Conservation (phyloP, 2,888 invertebrate genomes). For the Cerastis leucographa region DNA sequence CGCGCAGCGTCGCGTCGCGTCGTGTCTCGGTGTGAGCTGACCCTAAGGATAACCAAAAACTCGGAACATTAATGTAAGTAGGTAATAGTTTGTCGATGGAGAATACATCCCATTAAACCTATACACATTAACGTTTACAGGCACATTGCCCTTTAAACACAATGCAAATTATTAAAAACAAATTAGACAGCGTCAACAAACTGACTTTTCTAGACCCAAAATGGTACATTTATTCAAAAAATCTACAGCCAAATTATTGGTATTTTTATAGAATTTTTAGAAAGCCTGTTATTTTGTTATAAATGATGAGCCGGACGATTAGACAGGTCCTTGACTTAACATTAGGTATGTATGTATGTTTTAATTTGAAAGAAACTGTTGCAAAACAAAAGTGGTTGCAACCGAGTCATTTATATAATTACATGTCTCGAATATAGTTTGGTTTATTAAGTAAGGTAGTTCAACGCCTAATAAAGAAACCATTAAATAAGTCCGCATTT, state of each 20-base stretch:
- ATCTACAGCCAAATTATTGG: constrained; percentile 37
- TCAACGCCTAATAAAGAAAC: not conserved
- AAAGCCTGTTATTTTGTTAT: not conserved
- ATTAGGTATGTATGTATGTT: constrained; percentile 70
- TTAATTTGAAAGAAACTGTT: constrained; percentile 77
- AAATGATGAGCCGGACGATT: constrained; percentile 75
- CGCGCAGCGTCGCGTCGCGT: too few species aligned
- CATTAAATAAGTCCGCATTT: constrained; percentile 69
- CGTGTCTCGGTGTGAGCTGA: too few species aligned
- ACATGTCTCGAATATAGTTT: not conserved
- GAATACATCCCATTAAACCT: not conserved
- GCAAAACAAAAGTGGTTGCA: constrained; percentile 80
- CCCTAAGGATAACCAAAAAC: too few species aligned
- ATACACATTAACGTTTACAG: not conserved
- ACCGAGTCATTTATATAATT: constrained; percentile 7
- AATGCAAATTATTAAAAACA: constrained; percentile 8
- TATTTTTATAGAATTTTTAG: constrained; percentile 8
- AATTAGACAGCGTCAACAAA: constrained; percentile 19
- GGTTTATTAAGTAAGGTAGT: constrained; percentile 30
- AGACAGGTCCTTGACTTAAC: constrained; percentile 82
- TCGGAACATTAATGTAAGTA: not conserved
- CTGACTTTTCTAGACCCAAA: constrained; percentile 2
- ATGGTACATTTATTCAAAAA: not conserved
- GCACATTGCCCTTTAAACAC: not conserved
- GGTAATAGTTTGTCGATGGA: not conserved